Conservation (phyloP, 2,888 invertebrate genomes). For the Timandra comae region DNA sequence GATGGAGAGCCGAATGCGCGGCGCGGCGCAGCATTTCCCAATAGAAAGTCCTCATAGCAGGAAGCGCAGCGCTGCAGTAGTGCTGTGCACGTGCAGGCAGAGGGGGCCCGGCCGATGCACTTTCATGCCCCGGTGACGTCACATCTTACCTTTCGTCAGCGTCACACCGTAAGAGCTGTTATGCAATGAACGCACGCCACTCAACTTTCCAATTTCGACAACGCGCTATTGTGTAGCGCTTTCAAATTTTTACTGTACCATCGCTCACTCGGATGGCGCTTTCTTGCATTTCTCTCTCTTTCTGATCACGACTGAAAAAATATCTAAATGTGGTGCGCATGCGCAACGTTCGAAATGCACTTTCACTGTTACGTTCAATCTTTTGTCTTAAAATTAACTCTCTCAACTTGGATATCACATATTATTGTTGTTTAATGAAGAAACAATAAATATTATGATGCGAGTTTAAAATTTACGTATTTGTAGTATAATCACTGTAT, state of each 20-base stretch:
- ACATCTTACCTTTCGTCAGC: slow-evolving; percentile 69
- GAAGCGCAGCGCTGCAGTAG: slow-evolving; percentile 52
- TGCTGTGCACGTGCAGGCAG: slow-evolving; percentile 30
- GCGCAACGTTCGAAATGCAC: slow-evolving; percentile 58
- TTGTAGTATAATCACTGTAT: too few species aligned
- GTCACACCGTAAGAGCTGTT: slow-evolving; percentile 71
- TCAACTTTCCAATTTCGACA: slow-evolving; percentile 77
- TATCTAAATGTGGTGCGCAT: slow-evolving; percentile 57
- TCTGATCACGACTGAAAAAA: slow-evolving; percentile 67
- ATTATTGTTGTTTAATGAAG: too few species aligned
- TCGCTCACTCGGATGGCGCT: slow-evolving; percentile 61
- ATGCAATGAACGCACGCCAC: slow-evolving; percentile 69
- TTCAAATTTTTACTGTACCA: slow-evolving; percentile 72
- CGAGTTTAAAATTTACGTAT: too few species aligned
- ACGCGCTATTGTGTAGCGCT: slow-evolving; percentile 76
- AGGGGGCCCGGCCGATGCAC: slow-evolving; percentile 71
- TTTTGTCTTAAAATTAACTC: slow-evolving; percentile 24
- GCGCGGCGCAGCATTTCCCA: slow-evolving; percentile 55
- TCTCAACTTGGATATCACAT: too few species aligned
- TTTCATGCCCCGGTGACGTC: slow-evolving; percentile 72
- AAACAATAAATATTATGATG: too few species aligned
- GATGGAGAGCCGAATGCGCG: slow-evolving; percentile 45
- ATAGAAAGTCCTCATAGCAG: slow-evolving; percentile 73
- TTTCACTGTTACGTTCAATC: slow-evolving; percentile 61
- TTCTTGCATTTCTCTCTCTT: slow-evolving; percentile 68